Base-by-base conservation (phyloP, 92 coral and sea anemone species). In the Ricordea florida region DNA sequence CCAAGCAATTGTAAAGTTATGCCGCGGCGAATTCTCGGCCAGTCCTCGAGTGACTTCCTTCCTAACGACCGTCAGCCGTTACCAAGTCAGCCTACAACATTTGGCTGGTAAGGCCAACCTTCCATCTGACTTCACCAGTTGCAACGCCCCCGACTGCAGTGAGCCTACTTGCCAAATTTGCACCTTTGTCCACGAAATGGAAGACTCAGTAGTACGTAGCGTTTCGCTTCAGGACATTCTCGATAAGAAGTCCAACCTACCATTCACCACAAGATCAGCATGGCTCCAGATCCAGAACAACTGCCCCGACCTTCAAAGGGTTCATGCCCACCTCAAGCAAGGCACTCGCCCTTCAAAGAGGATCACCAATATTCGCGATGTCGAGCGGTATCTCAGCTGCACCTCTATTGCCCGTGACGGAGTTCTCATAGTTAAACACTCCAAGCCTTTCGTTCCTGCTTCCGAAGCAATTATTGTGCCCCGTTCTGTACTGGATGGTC, bases 111-210 rank as follows among this genome's bases (percentile, higher is more conserved):
- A 50, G 3, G 84, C 84, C 50, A 82, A 73, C 59, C 50, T 74
- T 10, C 88, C 77, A 4, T 83, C 89, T 6, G 89, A 87, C 79
- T 63, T 87, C 48, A 80, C 85, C 16, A 87, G 93, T 42, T 82
- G 68, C 31, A 53, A 57, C 62, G 82, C 93, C 14, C 89, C 89
- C 0, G 77, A 73, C 14, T 86, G 87, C 45, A 43, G 16, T 3
- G 83, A 72, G 10, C 76, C 76, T 27, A 17, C 24, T 13, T 81
- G 88, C 57, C 91, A 81, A 24, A 55, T 81, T 10, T 72, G 87
- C 83, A 4, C 69, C 41, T 86, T 81, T 45, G 37, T 66, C 56
- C 9, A 66, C 15, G 34, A 65, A 36, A 66, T 50, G 6, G 84
- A 72, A 65, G 78, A 70, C 28, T 76, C 89, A 5, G 85, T 75